Evolutionary conservation across 2,113 vertebrate species (phyloP).

Genomic region (Dipodomys spectabilis): DNA sequence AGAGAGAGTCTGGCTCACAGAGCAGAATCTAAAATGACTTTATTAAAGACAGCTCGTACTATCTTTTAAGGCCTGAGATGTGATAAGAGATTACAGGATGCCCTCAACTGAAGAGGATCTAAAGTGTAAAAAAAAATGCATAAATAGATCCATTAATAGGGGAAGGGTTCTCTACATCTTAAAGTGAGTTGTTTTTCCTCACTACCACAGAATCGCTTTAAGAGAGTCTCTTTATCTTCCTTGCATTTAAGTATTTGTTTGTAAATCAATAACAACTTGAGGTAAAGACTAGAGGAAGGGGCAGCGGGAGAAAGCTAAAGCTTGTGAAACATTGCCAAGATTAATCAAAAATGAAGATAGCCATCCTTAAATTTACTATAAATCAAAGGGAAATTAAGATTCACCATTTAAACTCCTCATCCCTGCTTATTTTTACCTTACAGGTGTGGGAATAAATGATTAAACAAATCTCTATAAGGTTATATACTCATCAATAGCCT

Average conservation of each 20-base stretch:
- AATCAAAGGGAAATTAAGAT: constrained; percentile 35
- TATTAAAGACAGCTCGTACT: constrained; percentile 65
- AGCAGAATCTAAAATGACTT: constrained; percentile 43
- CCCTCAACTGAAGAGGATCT: neutral
- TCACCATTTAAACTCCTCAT: neutral
- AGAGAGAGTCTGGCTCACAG: constrained; percentile 55
- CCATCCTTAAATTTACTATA: constrained; percentile 24
- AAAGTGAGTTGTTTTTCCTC: constrained; percentile 54
- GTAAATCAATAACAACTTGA: constrained; percentile 64
- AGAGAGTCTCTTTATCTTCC: constrained; percentile 17
- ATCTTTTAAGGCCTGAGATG: neutral
- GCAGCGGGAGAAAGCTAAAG: constrained; percentile 28
- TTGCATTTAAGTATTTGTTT: constrained; percentile 51
- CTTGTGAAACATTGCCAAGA: constrained; percentile 8
- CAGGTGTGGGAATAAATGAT: neutral
- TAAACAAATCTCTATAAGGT: neutral
- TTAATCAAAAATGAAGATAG: constrained; percentile 42
- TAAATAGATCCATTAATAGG: neutral
- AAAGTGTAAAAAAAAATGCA: neutral
- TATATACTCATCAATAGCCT: neutral
- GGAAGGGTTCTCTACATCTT: neutral
- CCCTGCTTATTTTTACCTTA: constrained; percentile 30
- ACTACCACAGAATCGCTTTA: neutral
- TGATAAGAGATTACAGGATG: neutral
- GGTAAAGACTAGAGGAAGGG: neutral